phyloP scores from a whole-genome alignment of 1,140 invertebrate species.

The Achatina immaculata region DNA sequence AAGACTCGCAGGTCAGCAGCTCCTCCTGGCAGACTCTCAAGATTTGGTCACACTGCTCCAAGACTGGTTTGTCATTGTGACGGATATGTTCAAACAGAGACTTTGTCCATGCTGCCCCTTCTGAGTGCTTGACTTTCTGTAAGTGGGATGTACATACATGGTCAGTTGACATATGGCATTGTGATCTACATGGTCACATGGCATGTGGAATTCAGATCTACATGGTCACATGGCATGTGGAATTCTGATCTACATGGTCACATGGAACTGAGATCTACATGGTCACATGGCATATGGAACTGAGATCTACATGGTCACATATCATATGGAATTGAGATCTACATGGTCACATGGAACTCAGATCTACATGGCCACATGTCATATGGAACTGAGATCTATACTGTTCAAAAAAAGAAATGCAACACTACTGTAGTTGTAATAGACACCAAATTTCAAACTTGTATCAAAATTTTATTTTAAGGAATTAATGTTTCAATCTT shows the following conservation, averaged over 20 bases:
- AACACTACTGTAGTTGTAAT: too few species aligned
- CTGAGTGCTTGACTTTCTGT: constrained; percentile 76
- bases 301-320: too few species aligned
- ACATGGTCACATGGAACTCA: too few species aligned
- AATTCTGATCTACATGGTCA: constrained; percentile 9
- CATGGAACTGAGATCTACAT: not conserved
- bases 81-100: constrained; percentile 93
- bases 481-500: too few species aligned
- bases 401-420: too few species aligned
- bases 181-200: too few species aligned
- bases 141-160: constrained; percentile 54
- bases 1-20: constrained; percentile 88
- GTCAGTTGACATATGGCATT: not conserved
- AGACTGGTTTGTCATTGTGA: constrained; percentile 89
- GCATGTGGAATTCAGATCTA: not conserved
- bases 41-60: constrained; percentile 86
- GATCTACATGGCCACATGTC: too few species aligned
- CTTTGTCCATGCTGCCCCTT: constrained; percentile 85
- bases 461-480: too few species aligned
- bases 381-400: too few species aligned
- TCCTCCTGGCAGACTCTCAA: constrained; percentile 88
- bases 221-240: not conserved
- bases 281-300: not conserved
- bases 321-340: too few species aligned
- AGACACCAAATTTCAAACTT: too few species aligned